A percentile compares a stretch with the other conserved stretches of the same genome.
These are phyloP conservation scores for Thaumetopoea pityocampa DNA, from an alignment of 1,140 invertebrate species.

Conservation along the genomic window DNA sequence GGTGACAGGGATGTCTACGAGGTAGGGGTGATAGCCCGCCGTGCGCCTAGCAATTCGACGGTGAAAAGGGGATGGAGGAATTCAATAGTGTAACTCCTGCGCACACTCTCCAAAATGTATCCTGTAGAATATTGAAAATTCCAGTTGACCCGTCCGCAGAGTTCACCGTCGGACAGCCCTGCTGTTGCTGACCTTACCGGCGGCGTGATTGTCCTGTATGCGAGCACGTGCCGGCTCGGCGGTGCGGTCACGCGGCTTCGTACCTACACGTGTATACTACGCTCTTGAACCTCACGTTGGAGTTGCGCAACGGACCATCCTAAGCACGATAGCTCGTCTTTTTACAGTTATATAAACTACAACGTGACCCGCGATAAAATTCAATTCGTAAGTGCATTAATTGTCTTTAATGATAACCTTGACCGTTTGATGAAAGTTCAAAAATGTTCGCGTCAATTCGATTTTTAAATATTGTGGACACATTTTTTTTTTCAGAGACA, in stretches of 20 bases:
- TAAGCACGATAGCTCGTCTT: slow-evolving; percentile 55
- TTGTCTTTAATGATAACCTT: slow-evolving; percentile 38
- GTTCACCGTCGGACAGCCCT: slow-evolving; percentile 3
- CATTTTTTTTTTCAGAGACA: no score
- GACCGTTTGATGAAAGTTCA: slow-evolving; percentile 30
- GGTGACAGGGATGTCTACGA: no score
- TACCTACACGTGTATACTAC: slow-evolving; percentile 56
- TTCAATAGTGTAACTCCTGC: no score
- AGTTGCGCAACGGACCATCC: slow-evolving; percentile 53
- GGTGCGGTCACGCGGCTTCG: slow-evolving; percentile 53
- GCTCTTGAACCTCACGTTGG: slow-evolving; percentile 66
- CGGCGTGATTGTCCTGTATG: slow-evolving; percentile 40
- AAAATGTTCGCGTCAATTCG: background rate
- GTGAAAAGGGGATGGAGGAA: no score
- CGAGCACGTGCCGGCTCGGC: slow-evolving; percentile 32
- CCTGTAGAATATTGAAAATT: no score
- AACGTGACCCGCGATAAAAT: slow-evolving; percentile 62
- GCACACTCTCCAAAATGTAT: no score
- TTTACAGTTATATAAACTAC: slow-evolving; percentile 65
- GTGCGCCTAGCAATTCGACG: no score
- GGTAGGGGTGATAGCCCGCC: no score
- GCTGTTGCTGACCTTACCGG: slow-evolving; percentile 31
- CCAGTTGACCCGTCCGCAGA: no score
- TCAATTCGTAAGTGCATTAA: slow-evolving; percentile 57
- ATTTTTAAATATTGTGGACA: background rate